Percentiles rank a stretch among this genome's conserved stretches.
Conservation (phyloP, 2,797 vertebrate genomes). For the Liasis olivaceus region DNA sequence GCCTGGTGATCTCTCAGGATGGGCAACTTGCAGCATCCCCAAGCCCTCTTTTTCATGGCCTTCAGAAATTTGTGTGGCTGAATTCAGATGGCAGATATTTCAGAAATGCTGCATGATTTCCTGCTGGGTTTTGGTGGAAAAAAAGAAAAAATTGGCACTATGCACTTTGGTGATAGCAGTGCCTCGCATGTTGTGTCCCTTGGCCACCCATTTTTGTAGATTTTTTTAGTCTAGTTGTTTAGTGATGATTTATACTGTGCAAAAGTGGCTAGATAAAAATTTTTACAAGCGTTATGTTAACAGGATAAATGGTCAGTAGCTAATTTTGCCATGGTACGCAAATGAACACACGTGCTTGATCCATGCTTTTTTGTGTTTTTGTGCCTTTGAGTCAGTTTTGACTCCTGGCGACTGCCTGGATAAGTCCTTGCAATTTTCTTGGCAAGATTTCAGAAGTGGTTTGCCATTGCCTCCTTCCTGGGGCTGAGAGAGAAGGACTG, state of each 20-base stretch:
- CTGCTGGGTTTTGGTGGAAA: neutral
- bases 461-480: no score
- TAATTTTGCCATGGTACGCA: neutral
- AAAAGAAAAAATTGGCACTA: neutral
- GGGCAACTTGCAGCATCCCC: neutral
- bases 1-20: neutral
- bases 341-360: no score
- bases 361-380: no score
- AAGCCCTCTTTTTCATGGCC: neutral
- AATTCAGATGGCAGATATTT: neutral
- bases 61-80: neutral
- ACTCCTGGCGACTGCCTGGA: no score
- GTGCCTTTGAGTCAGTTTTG: no score
- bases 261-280: neutral
- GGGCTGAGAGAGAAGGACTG: no score
- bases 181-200: neutral
- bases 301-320: neutral
- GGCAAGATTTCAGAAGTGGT: no score
- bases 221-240: neutral
- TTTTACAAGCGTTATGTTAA: neutral
- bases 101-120: neutral
- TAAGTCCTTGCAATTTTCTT: no score
- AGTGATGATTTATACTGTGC: neutral
- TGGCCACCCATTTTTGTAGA: neutral
- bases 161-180: neutral